These are phyloP conservation scores for Xylocampa areola DNA, from an alignment of 2,888 invertebrate species.

Conservation along the genomic window DNA sequence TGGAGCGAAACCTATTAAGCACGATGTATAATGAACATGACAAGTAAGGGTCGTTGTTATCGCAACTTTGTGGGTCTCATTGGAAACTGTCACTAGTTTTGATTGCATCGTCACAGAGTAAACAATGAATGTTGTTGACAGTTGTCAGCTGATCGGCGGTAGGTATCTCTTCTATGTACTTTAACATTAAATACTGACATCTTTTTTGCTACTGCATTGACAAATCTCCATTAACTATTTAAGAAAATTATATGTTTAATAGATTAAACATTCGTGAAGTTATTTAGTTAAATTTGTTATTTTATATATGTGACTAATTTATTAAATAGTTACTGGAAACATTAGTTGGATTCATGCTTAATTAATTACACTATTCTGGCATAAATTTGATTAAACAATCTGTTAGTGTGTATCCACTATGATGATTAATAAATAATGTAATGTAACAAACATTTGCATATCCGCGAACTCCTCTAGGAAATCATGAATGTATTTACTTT, in stretches of 20 bases:
- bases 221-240: slow-evolving; percentile 4
- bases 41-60: slow-evolving; percentile 54
- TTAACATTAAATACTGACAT: slow-evolving; percentile 7
- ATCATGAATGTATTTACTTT: slow-evolving; percentile 34
- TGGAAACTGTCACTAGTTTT: slow-evolving; percentile 57
- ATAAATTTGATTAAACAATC: slow-evolving; percentile 33
- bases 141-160: slow-evolving; percentile 63
- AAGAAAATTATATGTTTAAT: slow-evolving; percentile 1
- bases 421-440: slow-evolving; percentile 43
- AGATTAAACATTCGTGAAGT: slow-evolving; percentile 1
- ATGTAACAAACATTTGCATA: slow-evolving; percentile 43
- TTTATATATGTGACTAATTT: slow-evolving; percentile 11
- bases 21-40: slow-evolving; percentile 57
- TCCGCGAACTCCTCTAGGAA: slow-evolving; percentile 41
- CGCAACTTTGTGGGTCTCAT: slow-evolving; percentile 53
- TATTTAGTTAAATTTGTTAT: slow-evolving; percentile 12
- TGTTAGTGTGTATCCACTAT: slow-evolving; percentile 20
- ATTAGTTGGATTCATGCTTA: slow-evolving; percentile 10
- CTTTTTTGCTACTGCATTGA: not conserved
- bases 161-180: slow-evolving; percentile 45
- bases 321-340: slow-evolving; percentile 8
- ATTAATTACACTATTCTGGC: slow-evolving; percentile 26
- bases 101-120: slow-evolving; percentile 50
- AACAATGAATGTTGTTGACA: slow-evolving; percentile 60
- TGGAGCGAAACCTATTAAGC: slow-evolving; percentile 53